Conservation (phyloP, 2,113 vertebrate species). For the mouse (Mus musculus) region DNA sequence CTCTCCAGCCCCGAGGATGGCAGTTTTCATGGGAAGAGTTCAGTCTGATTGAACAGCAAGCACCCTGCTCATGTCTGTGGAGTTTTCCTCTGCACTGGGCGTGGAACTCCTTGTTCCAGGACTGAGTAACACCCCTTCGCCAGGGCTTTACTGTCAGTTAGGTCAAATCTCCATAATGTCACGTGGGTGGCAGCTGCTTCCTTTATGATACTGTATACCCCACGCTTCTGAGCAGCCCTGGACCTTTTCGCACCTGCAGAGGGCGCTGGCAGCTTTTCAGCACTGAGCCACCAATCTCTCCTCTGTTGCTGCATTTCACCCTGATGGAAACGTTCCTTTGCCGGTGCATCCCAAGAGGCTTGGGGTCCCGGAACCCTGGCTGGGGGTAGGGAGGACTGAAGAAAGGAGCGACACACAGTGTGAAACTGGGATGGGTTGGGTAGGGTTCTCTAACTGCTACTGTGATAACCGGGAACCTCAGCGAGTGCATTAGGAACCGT, state of each 20-base stretch:
- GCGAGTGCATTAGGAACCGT: not conserved
- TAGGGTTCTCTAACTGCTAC: not conserved
- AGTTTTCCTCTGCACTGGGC: not conserved
- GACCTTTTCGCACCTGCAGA: not conserved
- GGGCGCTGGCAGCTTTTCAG: not conserved
- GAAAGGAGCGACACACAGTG: not conserved
- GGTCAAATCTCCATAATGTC: not conserved
- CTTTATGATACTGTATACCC: not conserved
- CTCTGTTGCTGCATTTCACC: not conserved
- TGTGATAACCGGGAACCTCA: not conserved
- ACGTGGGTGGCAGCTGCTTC: not conserved
- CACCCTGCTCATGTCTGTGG: not conserved
- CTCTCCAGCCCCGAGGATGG: not conserved
- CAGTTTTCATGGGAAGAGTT: not conserved
- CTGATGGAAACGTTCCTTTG: not conserved
- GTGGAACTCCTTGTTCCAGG: not conserved
- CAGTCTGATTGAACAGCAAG: not conserved
- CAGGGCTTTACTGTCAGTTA: not conserved
- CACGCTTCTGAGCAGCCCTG: no score
- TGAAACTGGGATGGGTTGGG: not conserved
- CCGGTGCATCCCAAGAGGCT: not conserved
- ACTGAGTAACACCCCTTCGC: not conserved
- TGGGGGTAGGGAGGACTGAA: not conserved
- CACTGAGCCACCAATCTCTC: not conserved
- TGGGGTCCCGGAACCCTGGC: not conserved